Evolutionary conservation across 92 coral and sea anemone species (phyloP), one percentile per base, ranked within the genome.

Genomic region (Porites lobata): DNA sequence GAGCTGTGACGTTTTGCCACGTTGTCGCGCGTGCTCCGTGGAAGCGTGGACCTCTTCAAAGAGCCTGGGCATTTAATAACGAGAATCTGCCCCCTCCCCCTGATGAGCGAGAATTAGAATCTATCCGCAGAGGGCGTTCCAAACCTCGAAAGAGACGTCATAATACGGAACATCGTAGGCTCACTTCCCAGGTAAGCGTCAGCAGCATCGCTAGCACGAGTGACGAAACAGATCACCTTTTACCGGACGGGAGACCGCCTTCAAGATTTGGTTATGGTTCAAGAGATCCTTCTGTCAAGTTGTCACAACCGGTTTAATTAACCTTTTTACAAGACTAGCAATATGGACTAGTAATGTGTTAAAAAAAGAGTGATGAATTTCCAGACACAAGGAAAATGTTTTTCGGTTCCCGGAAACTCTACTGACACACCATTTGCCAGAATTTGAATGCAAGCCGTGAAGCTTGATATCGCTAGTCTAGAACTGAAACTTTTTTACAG

Each of bases 11-110:
- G 17, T 47, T 86, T 54, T 86, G 87, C 76, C 99, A 98, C 90
- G 72, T 98, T 88, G 53, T 98, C 19, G 99, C 99, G 38, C 98
- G 99, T 32, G 98, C 99, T 38, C 98, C 99, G 20, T 98, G 96
- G 98, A 93, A 76, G 59, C 94, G 96, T 57, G 98, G 98, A 11
- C 93, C 86, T n/a, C 18, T 82, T 52, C 92, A 90, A 21, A 87
- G 87, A 88, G 84, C 76, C 32, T 97, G 93, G 95, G 87, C 99
- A 1, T 97, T 97, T 75, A 80, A 86, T 53, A 92, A 97, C 54
- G 82, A 64, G 3, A 88, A 96, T 59, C 96, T 97, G 1, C 91
- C 92, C 15, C 92, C 93, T 17, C 93, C 96, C 1, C 99, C 99
- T 20, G 87, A 78, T 10, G 95, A 90, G 1, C 82, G 87, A 2